Conservation (phyloP, 2,888 invertebrate species). For the Cepaea hortensis region DNA sequence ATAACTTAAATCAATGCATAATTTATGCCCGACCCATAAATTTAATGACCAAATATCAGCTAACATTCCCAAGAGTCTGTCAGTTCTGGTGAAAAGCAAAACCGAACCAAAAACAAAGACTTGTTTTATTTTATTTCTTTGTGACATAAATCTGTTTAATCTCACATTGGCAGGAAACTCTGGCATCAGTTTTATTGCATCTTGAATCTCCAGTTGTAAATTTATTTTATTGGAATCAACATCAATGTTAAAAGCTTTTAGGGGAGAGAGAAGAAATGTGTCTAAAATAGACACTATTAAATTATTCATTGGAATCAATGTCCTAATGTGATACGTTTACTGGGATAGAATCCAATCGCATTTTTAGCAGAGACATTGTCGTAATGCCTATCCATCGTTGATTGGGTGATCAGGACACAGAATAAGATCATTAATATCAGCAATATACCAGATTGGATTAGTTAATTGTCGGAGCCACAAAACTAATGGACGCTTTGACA, state of each 20-base stretch:
- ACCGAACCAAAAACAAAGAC: too few species aligned
- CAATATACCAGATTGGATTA: not conserved
- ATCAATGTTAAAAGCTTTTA: not conserved
- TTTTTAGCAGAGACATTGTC: not conserved
- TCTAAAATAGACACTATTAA: not conserved
- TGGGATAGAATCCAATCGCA: not conserved
- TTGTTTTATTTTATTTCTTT: too few species aligned
- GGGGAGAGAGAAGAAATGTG: not conserved
- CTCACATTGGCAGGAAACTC: not conserved
- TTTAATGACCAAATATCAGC: too few species aligned
- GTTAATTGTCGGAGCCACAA: conserved; percentile 10
- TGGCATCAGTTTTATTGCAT: not conserved
- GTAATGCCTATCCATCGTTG: not conserved
- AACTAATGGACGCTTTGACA: not conserved
- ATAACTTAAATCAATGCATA: too few species aligned
- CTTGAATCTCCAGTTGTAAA: not conserved
- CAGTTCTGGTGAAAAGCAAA: too few species aligned
- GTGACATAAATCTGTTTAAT: too few species aligned
- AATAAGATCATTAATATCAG: conserved; percentile 24
- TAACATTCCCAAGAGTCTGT: too few species aligned
- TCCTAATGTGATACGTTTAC: not conserved
- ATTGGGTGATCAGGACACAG: not conserved
- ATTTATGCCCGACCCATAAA: too few species aligned
- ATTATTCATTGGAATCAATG: conserved; percentile 4
- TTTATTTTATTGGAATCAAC: not conserved